Evolutionary conservation across 2,888 invertebrate species (phyloP).

Genomic region (Drosophila peninsularis): DNA sequence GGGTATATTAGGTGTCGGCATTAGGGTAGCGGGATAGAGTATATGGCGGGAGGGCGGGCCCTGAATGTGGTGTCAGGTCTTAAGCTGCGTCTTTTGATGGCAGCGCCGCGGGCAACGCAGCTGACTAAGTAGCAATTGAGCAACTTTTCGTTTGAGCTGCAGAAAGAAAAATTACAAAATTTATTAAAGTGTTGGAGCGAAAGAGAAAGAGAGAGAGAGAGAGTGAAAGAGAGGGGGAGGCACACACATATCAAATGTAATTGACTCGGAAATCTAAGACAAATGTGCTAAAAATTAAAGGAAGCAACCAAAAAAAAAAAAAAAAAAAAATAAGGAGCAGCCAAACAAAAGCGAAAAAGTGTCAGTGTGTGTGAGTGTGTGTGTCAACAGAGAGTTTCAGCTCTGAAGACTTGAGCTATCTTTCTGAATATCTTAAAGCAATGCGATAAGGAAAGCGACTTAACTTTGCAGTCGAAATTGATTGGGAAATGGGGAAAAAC

Average conservation of each 20-base stretch:
- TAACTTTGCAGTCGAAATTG: background rate
- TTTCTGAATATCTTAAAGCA: too few relatives aligned
- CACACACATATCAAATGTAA: constrained; percentile 66
- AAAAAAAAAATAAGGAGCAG: background rate
- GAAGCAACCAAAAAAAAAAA: constrained; percentile 1
- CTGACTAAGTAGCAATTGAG: constrained; percentile 39
- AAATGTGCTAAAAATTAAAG: constrained; percentile 59
- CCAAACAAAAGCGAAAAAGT: constrained; percentile 6
- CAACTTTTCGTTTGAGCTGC: constrained; percentile 15
- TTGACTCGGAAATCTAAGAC: constrained; percentile 74
- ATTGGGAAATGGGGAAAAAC: background rate
- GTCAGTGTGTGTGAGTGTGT: constrained; percentile 3
- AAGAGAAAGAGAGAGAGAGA: background rate
- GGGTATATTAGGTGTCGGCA: constrained; percentile 14
- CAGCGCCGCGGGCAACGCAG: constrained; percentile 34
- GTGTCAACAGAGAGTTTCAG: too few relatives aligned
- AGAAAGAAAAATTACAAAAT: constrained; percentile 72
- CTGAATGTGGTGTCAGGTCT: constrained; percentile 15
- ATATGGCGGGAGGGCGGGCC: background rate
- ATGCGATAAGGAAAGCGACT: background rate
- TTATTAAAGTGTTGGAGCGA: constrained; percentile 62
- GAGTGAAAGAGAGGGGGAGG: background rate
- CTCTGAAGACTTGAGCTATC: background rate
- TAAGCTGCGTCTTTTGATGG: constrained; percentile 50
- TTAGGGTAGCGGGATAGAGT: background rate